Evolutionary conservation across 2,888 invertebrate species (phyloP), one percentile per base, ranked within the genome.

Genomic region (Masnerella sp.): DNA sequence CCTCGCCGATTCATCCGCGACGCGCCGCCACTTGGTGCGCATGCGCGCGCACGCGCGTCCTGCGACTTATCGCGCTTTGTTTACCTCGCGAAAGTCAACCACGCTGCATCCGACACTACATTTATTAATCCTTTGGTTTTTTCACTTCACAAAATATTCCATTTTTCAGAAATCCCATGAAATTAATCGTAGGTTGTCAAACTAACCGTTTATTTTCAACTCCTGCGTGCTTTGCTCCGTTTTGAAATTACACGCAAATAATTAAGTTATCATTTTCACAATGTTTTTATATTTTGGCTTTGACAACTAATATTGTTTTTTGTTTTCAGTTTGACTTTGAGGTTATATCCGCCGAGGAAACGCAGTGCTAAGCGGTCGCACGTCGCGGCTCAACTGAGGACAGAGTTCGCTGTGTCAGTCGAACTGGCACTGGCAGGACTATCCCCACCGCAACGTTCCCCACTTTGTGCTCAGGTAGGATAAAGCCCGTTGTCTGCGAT

Each of bases 331-430:
- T 20, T 11, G 11, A 28, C 45, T 67, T 45, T 5, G 45, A 47
- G 38, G 47, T 38, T 56, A 32, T 11, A 9, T 14, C 17, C 7
- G 18, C 12, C 12, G 14, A 9, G 5, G 22, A 11, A 18, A 17
- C 32, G 38, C 79, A 74, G 80, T 69, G 76, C 71, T 73, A 74
- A 80, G 81, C 75, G 77, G 78, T 81, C 80, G 83, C 85, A 81
- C 82, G 82, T 77, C 84, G 81, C 81, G 77, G 47, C 54, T 77
- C 77, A 78, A 85, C 85, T 85, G 84, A n/a, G n/a, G n/a, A n/a
- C n/a, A n/a, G n/a, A 81, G 73, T 65, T 40, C 49, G 67, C 61
- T 34, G 45, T 36, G 54, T 51, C 43, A 47, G 64, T 28, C 47
- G 34, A 11, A 40, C 34, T 32, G 11, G 14, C 7, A 14, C 15